Evolutionary conservation across 2,888 invertebrate genomes (phyloP).

Genomic region (Lasioglossum malachurum): DNA sequence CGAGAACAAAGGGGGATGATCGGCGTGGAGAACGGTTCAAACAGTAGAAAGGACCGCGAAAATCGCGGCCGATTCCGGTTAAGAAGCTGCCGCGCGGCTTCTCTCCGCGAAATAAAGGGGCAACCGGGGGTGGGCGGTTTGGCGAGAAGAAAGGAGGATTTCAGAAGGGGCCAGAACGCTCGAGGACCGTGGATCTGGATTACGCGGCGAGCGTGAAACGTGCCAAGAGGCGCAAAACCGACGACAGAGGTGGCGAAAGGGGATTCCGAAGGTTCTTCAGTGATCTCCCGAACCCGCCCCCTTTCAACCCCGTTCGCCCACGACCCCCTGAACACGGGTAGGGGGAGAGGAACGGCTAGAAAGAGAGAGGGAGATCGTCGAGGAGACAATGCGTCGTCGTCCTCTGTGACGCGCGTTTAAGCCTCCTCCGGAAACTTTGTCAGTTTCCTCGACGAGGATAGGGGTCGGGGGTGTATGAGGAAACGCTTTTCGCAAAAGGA

Average conservation of each 20-base stretch:
- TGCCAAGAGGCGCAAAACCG: conserved; percentile 66
- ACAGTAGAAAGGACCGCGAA: conserved; percentile 23
- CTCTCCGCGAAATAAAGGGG: conserved; percentile 34
- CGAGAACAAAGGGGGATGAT: conserved; percentile 14
- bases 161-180: conserved; percentile 31
- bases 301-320: not conserved
- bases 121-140: not conserved
- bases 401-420: conserved; percentile 59
- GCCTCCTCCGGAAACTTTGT: conserved; percentile 66
- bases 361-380: conserved; percentile 39
- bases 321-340: not conserved
- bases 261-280: conserved; percentile 50
- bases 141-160: conserved; percentile 21
- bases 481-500: conserved; percentile 47
- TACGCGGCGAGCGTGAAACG: conserved; percentile 65
- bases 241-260: conserved; percentile 33
- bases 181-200: conserved; percentile 62
- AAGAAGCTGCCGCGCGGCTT: conserved; percentile 20
- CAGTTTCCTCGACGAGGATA: conserved; percentile 51
- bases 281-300: conserved; percentile 21
- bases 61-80: conserved; percentile 47
- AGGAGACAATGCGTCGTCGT: conserved; percentile 68
- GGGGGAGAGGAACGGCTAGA: not conserved
- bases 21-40: conserved; percentile 13
- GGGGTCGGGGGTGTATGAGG: conserved; percentile 1